Evolutionary conservation across 2,888 invertebrate genomes (phyloP), one percentile per base, ranked within the genome.

Genomic region (Caradrina clavipalpis): DNA sequence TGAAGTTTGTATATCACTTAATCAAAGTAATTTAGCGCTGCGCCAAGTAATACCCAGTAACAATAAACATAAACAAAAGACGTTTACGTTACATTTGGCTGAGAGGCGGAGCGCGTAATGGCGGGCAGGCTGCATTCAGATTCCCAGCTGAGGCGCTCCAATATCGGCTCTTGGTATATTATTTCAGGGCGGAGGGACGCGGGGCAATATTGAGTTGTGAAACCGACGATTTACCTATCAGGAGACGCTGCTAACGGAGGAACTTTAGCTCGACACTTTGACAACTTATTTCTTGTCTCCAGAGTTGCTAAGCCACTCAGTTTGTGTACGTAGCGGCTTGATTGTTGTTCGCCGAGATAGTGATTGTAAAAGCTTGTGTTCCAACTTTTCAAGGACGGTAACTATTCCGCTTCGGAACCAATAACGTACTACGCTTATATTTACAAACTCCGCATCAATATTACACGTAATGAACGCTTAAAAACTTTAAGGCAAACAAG

Each of bases 261-360:
- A 95, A 95, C 94, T 95, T 95, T 89, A 90, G 88, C 92, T 89
- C 88, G 94, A 94, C 94, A 94, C 94, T 95, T 95, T 94, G 95
- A 95, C 95, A 95, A 95, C 95, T 95, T 95, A 95, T 95, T 95
- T 95, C 95, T 95, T 94, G 95, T 94, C 91, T 91, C 84, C 86
- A 86, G 91, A 92, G 91, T 94, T 92, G 86, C 90, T 92, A 92
- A 94, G 93, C 91, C 90, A 92, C 91, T 91, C 91, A 85, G 91
- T 92, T 94, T 93, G 90, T 93, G 89, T 93, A 91, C 86, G 88
- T 85, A 90, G 90, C 76, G 89, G 87, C 89, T 88, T 91, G 93
- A 93, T 94, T 93, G 91, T 92, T 89, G 87, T 86, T 87, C 81
- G 63, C 71, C 63, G 73, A 80, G 85, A 89, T 86, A 90, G 87